A percentile compares a stretch with the other conserved stretches of the same genome.
phyloP scores from a whole-genome alignment of 2,888 invertebrate genomes.

The Apomyelois bistriatella region DNA sequence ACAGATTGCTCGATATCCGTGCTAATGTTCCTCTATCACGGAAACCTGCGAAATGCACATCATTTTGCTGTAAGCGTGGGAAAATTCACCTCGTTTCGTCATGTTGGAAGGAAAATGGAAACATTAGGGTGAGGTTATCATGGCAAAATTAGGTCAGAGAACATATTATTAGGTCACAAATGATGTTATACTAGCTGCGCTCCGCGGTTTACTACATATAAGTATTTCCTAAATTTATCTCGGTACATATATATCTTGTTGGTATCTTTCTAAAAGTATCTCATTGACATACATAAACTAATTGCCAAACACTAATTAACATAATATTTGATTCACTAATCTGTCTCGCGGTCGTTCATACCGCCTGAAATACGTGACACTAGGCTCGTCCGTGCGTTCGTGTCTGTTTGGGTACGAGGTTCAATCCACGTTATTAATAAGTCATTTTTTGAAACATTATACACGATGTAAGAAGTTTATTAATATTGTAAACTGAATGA shows the following conservation, averaged over 20 bases:
- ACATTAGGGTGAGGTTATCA: background rate
- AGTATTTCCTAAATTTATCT: too few relatives aligned
- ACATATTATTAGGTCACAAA: background rate
- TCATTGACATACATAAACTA: background rate
- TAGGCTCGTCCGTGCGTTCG: too few relatives aligned
- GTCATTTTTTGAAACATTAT: too few relatives aligned
- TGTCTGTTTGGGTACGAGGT: background rate
- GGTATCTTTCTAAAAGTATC: too few relatives aligned
- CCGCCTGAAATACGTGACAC: background rate
- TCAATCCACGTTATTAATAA: too few relatives aligned
- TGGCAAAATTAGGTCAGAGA: background rate
- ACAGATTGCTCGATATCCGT: conserved; percentile 12
- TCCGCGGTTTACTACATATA: too few relatives aligned
- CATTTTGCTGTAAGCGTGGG: conserved; percentile 3
- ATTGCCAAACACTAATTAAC: background rate
- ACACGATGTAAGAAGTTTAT: too few relatives aligned
- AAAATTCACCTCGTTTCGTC: background rate
- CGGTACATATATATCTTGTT: too few relatives aligned
- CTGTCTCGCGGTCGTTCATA: background rate
- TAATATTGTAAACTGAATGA: too few relatives aligned
- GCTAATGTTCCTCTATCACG: conserved; percentile 21
- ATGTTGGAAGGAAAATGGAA: background rate
- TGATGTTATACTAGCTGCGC: background rate
- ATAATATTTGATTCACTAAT: background rate
- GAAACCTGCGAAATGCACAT: conserved; percentile 19